Evolutionary conservation across 1,140 invertebrate genomes (phyloP).

Genomic region (Mamestra configurata): DNA sequence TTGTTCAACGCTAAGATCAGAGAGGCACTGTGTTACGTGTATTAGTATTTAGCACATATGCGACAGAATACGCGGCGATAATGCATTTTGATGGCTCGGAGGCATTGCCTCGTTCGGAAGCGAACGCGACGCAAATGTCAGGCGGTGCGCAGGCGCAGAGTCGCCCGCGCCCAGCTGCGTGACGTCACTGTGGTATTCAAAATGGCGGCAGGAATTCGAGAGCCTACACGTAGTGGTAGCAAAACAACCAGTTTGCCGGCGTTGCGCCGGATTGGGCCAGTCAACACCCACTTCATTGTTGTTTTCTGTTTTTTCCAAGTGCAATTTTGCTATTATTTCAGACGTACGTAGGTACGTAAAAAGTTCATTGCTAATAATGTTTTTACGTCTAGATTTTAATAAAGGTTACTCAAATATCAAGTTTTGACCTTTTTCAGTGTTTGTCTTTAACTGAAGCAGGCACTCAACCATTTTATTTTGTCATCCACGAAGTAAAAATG

Average conservation of each 20-base stretch:
- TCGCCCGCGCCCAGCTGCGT: constrained; percentile 81
- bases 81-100: constrained; percentile 79
- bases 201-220: constrained; percentile 86
- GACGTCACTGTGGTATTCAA: constrained; percentile 86
- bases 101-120: constrained; percentile 80
- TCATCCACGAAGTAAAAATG: too few species aligned
- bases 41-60: constrained; percentile 73
- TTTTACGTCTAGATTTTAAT: neutral
- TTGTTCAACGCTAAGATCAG: constrained; percentile 79
- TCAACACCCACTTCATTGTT: constrained; percentile 39
- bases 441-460: too few species aligned
- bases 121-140: constrained; percentile 79
- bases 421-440: too few species aligned
- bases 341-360: neutral
- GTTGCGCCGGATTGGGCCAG: constrained; percentile 36
- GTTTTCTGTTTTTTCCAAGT: constrained; percentile 25
- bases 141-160: constrained; percentile 76
- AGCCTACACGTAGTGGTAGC: constrained; percentile 79
- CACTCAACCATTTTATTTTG: too few species aligned
- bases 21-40: constrained; percentile 73
- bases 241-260: constrained; percentile 56
- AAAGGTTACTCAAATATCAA: neutral
- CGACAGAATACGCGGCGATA: constrained; percentile 75
- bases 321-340: constrained; percentile 23
- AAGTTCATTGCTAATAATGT: constrained; percentile 1